Evolutionary conservation across 2,888 invertebrate genomes (phyloP).

Genomic region (Hyppa rectilinea): DNA sequence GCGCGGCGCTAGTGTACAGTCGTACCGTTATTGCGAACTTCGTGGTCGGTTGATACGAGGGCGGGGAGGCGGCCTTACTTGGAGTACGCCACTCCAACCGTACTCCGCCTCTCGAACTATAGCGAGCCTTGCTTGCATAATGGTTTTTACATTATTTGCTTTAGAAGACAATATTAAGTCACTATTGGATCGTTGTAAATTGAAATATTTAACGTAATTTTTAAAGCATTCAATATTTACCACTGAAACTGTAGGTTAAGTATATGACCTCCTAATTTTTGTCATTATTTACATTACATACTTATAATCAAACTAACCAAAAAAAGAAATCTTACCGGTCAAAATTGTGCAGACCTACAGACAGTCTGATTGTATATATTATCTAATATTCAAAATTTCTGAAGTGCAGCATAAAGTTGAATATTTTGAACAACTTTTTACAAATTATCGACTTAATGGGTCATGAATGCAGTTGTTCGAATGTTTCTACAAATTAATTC

Average conservation of each 20-base stretch:
- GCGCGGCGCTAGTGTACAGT: constrained; percentile 68
- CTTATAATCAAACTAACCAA: background rate
- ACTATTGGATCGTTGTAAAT: background rate
- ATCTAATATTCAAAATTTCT: background rate
- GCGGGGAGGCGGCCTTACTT: constrained; percentile 74
- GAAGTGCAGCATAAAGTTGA: background rate
- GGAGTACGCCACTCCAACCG: constrained; percentile 60
- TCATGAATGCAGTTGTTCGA: background rate
- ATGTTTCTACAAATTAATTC: no score
- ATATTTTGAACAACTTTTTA: background rate
- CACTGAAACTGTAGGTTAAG: no score
- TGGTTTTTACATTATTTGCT: constrained; percentile 40
- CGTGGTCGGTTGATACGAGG: constrained; percentile 60
- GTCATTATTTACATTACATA: background rate
- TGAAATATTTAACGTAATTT: background rate
- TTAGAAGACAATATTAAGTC: constrained; percentile 25
- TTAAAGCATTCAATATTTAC: background rate
- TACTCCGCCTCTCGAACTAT: constrained; percentile 46
- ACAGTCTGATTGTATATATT: background rate
- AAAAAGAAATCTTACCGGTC: background rate
- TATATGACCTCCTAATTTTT: background rate
- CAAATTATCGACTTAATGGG: background rate
- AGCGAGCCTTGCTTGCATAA: constrained; percentile 7
- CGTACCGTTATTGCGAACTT: constrained; percentile 73
- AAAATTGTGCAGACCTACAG: background rate